These are phyloP conservation scores for Drosophila nr. perissopoda DNA, from an alignment of 2,888 invertebrate genomes.

Conservation along the genomic window DNA sequence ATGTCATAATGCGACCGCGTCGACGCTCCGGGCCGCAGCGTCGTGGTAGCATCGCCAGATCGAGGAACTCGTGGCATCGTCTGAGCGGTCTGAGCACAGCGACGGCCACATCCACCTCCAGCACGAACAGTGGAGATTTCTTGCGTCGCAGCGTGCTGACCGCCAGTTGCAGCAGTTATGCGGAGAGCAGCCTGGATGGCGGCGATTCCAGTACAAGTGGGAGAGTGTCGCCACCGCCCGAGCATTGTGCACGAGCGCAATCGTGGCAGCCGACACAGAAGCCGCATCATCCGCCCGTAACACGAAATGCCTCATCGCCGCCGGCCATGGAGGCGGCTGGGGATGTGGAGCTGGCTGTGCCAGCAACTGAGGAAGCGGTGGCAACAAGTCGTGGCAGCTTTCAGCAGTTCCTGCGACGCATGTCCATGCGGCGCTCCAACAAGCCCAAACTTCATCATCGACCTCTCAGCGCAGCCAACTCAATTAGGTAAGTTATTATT, in stretches of 20 bases:
- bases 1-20: conserved; percentile 83
- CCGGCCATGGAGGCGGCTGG: conserved; percentile 73
- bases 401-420: conserved; percentile 83
- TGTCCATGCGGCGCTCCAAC: conserved; percentile 84
- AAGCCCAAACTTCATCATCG: conserved; percentile 76
- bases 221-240: conserved; percentile 14
- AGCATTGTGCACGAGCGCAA: conserved; percentile 68
- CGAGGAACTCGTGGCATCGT: conserved; percentile 68
- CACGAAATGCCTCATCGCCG: conserved; percentile 86
- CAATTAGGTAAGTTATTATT: conserved; percentile 83
- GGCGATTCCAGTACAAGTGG: conserved; percentile 30
- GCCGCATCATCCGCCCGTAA: conserved; percentile 83
- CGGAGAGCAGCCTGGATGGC: conserved; percentile 68
- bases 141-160: conserved; percentile 73
- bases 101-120: conserved; percentile 71
- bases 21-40: conserved; percentile 62
- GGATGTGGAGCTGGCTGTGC: conserved; percentile 6
- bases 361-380: conserved; percentile 4
- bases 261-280: conserved; percentile 82
- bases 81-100: conserved; percentile 75
- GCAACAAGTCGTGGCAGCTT: conserved; percentile 76
- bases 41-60: conserved; percentile 59
- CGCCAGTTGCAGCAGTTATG: conserved; percentile 77
- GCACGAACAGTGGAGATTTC: conserved; percentile 72
- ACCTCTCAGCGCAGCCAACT: conserved; percentile 81